These are phyloP conservation scores for Hoplostethus mediterraneus DNA, from an alignment of 2,797 vertebrate species.

Conservation along the genomic window DNA sequence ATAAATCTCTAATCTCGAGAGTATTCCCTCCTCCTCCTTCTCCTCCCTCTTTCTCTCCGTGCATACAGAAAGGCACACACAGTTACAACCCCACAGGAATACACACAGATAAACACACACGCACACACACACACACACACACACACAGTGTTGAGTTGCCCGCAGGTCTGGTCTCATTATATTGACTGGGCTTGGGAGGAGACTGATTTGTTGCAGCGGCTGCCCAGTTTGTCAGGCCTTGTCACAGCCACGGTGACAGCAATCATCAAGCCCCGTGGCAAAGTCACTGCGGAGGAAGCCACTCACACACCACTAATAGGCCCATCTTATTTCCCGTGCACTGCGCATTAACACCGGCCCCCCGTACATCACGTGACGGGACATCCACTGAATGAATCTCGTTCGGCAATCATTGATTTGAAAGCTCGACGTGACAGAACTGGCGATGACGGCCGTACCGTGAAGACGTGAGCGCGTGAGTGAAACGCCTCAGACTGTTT, in stretches of 20 bases:
- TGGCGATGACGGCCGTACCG: too few species aligned
- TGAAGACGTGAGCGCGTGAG: too few species aligned
- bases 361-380: slow-evolving; percentile 45
- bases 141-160: slow-evolving; percentile 48
- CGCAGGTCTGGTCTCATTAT: slow-evolving; percentile 76
- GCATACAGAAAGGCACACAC: slow-evolving; percentile 34
- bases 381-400: slow-evolving; percentile 21
- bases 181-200: slow-evolving; percentile 69
- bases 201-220: slow-evolving; percentile 76
- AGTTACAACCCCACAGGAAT: slow-evolving; percentile 1
- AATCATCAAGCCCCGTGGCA: slow-evolving; percentile 67
- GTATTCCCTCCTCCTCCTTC: slow-evolving; percentile 61
- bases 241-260: slow-evolving; percentile 58
- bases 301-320: slow-evolving; percentile 51
- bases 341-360: slow-evolving; percentile 32
- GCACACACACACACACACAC: slow-evolving; percentile 25
- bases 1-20: slow-evolving; percentile 77
- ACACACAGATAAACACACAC: slow-evolving; percentile 14
- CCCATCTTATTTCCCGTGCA: slow-evolving; percentile 65
- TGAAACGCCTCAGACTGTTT: slow-evolving; percentile 16
- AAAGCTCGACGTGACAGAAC: slow-evolving; percentile 2
- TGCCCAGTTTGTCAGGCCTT: slow-evolving; percentile 63
- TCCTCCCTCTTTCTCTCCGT: slow-evolving; percentile 35
- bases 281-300: slow-evolving; percentile 43
- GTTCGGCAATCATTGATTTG: background rate